Evolutionary conservation across 2,888 invertebrate species (phyloP).

Genomic region (Sesia apiformis): DNA sequence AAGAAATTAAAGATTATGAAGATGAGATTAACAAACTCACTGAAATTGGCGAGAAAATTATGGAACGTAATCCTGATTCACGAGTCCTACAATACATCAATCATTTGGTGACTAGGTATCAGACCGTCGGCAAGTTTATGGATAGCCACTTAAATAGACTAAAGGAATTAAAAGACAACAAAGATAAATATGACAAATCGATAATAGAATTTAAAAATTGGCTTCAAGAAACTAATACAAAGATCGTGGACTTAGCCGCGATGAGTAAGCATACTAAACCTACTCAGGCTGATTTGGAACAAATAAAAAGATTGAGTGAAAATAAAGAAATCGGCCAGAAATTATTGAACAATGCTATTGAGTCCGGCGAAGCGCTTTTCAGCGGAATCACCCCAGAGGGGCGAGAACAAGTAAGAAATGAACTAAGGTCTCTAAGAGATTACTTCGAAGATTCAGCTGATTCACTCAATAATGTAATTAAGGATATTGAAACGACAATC

Average conservation of each 20-base stretch:
- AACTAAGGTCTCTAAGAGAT: conserved; percentile 85
- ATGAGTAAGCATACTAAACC: conserved; percentile 86
- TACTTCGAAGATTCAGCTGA: conserved; percentile 89
- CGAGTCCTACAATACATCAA: conserved; percentile 86
- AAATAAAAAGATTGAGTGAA: conserved; percentile 81
- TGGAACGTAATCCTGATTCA: conserved; percentile 86
- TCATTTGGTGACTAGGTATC: conserved; percentile 84
- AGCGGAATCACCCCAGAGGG: conserved; percentile 91
- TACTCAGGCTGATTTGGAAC: conserved; percentile 82
- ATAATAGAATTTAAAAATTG: conserved; percentile 83
- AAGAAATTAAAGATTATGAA: conserved; percentile 78
- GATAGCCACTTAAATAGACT: conserved; percentile 81
- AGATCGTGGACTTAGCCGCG: conserved; percentile 81
- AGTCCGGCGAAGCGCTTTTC: conserved; percentile 91
- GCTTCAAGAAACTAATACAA: conserved; percentile 83
- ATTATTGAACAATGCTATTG: conserved; percentile 85
- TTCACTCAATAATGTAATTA: conserved; percentile 87
- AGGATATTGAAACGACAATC: conserved; percentile 90
- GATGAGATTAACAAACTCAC: conserved; percentile 79
- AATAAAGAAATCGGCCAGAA: conserved; percentile 87
- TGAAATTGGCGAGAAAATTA: conserved; percentile 80
- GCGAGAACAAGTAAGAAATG: conserved; percentile 87
- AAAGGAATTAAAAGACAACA: conserved; percentile 80
- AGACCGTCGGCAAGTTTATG: conserved; percentile 82
- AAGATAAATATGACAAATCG: conserved; percentile 79